Conservation (phyloP, 2,113 vertebrate species). For the Cheilinus undulatus region DNA sequence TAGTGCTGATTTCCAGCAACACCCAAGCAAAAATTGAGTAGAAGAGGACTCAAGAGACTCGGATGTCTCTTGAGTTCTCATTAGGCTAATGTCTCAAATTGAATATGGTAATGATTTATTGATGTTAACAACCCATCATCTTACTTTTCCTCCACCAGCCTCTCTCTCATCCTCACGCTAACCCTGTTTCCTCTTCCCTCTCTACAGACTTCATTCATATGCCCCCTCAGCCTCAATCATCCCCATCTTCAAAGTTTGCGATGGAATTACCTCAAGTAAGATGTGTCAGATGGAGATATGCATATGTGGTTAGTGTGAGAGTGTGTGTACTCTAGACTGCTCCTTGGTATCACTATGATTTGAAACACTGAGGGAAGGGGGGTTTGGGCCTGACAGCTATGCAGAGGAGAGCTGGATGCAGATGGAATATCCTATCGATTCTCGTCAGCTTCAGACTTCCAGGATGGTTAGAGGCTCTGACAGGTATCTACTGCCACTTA, state of each 20-base stretch:
- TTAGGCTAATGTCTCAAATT: conserved; percentile 14
- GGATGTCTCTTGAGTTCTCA: background rate
- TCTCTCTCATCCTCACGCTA: background rate
- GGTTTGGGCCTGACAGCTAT: conserved; percentile 50
- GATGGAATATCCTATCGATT: conserved; percentile 64
- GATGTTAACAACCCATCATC: conserved; percentile 16
- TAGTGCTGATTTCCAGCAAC: background rate
- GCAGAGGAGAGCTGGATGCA: conserved; percentile 53
- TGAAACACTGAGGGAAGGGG: conserved; percentile 21
- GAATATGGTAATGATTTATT: conserved; percentile 25
- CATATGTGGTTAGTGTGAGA: conserved; percentile 15
- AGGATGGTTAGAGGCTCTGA: conserved; percentile 34
- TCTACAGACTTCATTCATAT: conserved; percentile 20
- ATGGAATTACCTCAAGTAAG: conserved; percentile 35
- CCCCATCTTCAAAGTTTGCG: conserved; percentile 49
- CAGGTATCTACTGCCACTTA: conserved; percentile 55
- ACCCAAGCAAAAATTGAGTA: background rate
- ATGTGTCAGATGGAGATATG: conserved; percentile 31
- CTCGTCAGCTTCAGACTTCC: conserved; percentile 46
- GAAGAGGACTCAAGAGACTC: background rate
- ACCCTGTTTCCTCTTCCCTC: background rate
- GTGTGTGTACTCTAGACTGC: conserved; percentile 15
- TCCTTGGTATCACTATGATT: conserved; percentile 33
- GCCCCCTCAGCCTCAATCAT: conserved; percentile 12
- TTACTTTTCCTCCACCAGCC: conserved; percentile 3